A percentile compares a stretch with the other conserved stretches of the same genome.
phyloP scores from a whole-genome alignment of 1,140 invertebrate species.

The Macrotrachela quadricornifera region DNA sequence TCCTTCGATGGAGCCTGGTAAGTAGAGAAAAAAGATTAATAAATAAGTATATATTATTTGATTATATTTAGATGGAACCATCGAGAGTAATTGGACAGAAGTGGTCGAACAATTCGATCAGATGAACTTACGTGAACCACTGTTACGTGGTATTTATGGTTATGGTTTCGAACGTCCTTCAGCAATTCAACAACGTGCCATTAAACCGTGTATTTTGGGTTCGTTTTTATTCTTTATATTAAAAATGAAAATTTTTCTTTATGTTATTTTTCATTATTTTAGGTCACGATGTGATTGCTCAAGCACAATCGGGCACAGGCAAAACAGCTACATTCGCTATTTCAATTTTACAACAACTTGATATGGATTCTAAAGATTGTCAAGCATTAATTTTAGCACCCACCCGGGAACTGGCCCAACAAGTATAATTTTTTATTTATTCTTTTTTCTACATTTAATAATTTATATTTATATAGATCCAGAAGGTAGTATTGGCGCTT shows the following conservation, averaged over 20 bases:
- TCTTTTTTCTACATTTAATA: neutral
- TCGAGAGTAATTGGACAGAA: conserved; percentile 33
- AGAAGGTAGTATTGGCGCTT: conserved; percentile 79
- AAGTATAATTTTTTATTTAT: conserved; percentile 39
- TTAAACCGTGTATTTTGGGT: conserved; percentile 72
- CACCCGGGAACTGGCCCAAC: conserved; percentile 88
- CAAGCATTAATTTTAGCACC: conserved; percentile 94
- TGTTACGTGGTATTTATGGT: conserved; percentile 89
- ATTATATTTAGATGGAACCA: too few species aligned
- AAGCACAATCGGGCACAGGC: conserved; percentile 88
- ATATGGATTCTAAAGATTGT: conserved; percentile 62
- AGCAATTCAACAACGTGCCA: conserved; percentile 94
- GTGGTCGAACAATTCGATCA: conserved; percentile 93
- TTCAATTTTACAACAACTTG: conserved; percentile 89
- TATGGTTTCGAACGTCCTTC: conserved; percentile 99
- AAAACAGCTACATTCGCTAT: conserved; percentile 99
- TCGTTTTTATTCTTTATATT: too few species aligned
- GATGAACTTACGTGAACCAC: conserved; percentile 72
- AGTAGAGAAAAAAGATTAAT: too few species aligned
- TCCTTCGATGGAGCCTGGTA: too few species aligned
- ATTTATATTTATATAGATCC: conserved; percentile 38
- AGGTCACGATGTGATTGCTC: conserved; percentile 82
- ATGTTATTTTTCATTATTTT: conserved; percentile 53
- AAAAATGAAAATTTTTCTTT: too few species aligned
- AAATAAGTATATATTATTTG: too few species aligned